Evolutionary conservation across 2,888 invertebrate genomes (phyloP), one percentile per base, ranked within the genome.

Genomic region (Macaria liturata): DNA sequence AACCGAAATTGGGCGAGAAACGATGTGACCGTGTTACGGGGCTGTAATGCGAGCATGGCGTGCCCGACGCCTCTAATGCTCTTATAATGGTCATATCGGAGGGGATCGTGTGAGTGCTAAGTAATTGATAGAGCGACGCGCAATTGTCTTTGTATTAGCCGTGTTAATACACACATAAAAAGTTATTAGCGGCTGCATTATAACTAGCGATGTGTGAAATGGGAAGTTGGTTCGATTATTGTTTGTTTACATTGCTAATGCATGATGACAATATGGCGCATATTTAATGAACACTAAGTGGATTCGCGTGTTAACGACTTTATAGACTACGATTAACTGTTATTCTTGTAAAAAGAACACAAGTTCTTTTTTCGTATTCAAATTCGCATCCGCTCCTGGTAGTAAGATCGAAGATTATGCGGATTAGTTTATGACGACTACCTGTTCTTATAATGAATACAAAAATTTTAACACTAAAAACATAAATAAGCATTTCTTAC

Each of bases 1-100:
- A 84, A 83, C 81, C 72, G 69, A 86, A 88, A 88, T 89, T 88
- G 84, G 88, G 83, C 82, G 81, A 83, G 80, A 86, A 88, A 84
- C 75, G 78, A 82, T 81, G 87, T 90, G 88, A 91, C 91, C 91
- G 91, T 88, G 90, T 90, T 90, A 89, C 79, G 76, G 78, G 74
- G 78, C 75, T 72, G 84, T 90, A 91, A 91, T 91, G 89, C 76
- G 71, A 75, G 70, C 78, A 87, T 91, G 76, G 88, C 91, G 90
- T 91, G 91, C 83, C 75, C 73, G 71, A 76, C 81, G 80, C 81
- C 83, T 84, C 86, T 90, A 88, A 91, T 89, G 88, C 76, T 72
- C 75, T 88, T 91, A 89, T 91, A 91, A 91, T 91, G 76, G 83
- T 78, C 76, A 78, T 86, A 84, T 83, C 81, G 79, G 80, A 74